phyloP scores from a whole-genome alignment of 1,140 invertebrate species.

The Zaprionus africanus region DNA sequence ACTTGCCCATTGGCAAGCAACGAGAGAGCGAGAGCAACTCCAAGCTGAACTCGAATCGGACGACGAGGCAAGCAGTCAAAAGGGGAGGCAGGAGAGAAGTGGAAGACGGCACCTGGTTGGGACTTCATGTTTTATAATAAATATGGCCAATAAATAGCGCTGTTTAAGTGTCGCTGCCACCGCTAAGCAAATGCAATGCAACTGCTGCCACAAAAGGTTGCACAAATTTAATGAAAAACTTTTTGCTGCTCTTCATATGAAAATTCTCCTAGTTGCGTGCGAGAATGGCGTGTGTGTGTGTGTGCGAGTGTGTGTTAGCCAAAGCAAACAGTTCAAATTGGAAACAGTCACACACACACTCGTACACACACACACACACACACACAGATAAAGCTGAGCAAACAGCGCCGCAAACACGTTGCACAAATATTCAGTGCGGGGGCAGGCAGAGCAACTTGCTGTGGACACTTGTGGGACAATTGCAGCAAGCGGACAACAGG shows the following conservation, averaged over 20 bases:
- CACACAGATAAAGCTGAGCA: slow-evolving; percentile 61
- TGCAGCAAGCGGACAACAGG: background rate
- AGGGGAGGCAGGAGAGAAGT: background rate
- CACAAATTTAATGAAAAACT: slow-evolving; percentile 41
- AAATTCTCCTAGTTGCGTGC: slow-evolving; percentile 2
- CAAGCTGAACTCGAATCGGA: slow-evolving; percentile 1
- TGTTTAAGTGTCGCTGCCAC: slow-evolving; percentile 45
- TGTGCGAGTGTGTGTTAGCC: slow-evolving; percentile 20
- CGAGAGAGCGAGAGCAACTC: background rate
- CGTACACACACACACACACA: slow-evolving; percentile 13
- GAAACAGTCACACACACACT: slow-evolving; percentile 41
- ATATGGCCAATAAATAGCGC: slow-evolving; percentile 78
- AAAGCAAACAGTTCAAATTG: slow-evolving; percentile 55
- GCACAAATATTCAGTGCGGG: slow-evolving; percentile 69
- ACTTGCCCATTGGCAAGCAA: slow-evolving; percentile 28
- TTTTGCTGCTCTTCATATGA: slow-evolving; percentile 25
- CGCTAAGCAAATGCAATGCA: slow-evolving; percentile 32
- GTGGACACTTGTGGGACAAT: slow-evolving; percentile 61
- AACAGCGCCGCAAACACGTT: slow-evolving; percentile 77
- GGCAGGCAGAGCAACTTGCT: slow-evolving; percentile 32
- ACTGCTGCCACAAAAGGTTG: slow-evolving; percentile 30
- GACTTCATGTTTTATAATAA: slow-evolving; percentile 72
- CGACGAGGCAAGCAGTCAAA: background rate
- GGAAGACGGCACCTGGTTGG: background rate
- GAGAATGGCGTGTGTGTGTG: background rate